Base-by-base conservation (phyloP, 2,113 vertebrate genomes). In the Genyomyrus donnyi region DNA sequence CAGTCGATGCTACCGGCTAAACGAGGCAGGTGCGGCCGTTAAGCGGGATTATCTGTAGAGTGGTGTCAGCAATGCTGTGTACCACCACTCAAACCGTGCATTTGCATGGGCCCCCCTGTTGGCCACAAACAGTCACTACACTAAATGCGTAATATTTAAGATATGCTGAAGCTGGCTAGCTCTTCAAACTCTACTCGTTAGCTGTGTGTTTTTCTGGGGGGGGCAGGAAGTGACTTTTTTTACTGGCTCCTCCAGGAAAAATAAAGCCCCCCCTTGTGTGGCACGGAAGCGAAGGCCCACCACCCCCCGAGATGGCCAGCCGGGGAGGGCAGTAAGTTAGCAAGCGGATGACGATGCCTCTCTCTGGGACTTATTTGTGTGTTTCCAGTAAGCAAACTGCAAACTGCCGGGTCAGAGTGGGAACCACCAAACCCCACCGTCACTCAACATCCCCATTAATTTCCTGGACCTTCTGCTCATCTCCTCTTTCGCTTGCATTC, bases 281-380 rank as follows among this genome's bases (percentile, higher is more conserved):
- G 83, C 35, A 48, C 7, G 1, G 39, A 85, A n/a, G 83, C 42
- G 9, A 48, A 24, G 83, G 8, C 83, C 83, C 24, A 42, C 17
- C 39, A 46, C 11, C 45, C 83, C 19, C 5, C 15, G 15, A 35
- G n/a, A 21, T 8, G 50, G 15, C n/a, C 49, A 53, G 50, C 50
- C 31, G 15, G 50, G 85, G n/a, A 19, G 50, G n/a, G 50, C 42
- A 7, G 50, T 52, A 9, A 24, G 27, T 27, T 48, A 19, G 19
- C 45, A 50, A 89, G 66, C 66, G 17, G 88, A 49, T 77, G 62
- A 89, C 88, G 24, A 77, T 66, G 88, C 10, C 58, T 89, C 62
- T 89, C n/a, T 31, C 88, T 48, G 42, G 88, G 58, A 46, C 88
- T 74, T 13, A 49, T 89, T 49, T 77, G 88, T 89, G 88, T 50